These are phyloP conservation scores for Dasysyrphus tricinctus DNA, from an alignment of 2,888 invertebrate genomes.

Conservation along the genomic window DNA sequence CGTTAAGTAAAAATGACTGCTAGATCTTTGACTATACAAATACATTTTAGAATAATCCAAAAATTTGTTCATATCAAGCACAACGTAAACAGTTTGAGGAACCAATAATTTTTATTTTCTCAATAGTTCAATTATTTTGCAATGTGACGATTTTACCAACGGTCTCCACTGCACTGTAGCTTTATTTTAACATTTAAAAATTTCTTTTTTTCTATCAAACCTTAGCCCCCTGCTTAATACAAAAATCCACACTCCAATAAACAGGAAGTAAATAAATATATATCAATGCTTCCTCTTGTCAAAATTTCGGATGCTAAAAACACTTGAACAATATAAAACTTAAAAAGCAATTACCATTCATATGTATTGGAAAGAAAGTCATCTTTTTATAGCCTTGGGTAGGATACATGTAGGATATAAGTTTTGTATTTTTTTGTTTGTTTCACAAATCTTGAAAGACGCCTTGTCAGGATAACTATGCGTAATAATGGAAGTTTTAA, in stretches of 20 bases:
- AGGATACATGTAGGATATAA: not conserved
- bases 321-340: constrained; percentile 43
- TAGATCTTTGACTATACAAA: too few relatives aligned
- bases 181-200: too few relatives aligned
- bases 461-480: constrained; percentile 50
- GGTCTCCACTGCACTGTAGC: too few relatives aligned
- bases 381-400: constrained; percentile 11
- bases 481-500: constrained; percentile 70
- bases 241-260: not conserved
- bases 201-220: not conserved
- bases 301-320: not conserved
- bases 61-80: too few relatives aligned
- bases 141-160: too few relatives aligned
- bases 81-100: too few relatives aligned
- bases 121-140: too few relatives aligned
- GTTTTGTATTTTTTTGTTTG: not conserved
- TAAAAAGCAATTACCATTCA: constrained; percentile 65
- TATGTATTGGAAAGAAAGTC: constrained; percentile 28
- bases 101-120: too few relatives aligned
- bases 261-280: constrained; percentile 3
- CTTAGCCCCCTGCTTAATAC: not conserved
- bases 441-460: constrained; percentile 28
- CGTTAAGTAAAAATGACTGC: too few relatives aligned
- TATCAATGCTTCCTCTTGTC: constrained; percentile 6
- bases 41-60: too few relatives aligned